Evolutionary conservation across 2,113 vertebrate genomes (phyloP).

Genomic region (Sinocyclocheilus anshuiensis): DNA sequence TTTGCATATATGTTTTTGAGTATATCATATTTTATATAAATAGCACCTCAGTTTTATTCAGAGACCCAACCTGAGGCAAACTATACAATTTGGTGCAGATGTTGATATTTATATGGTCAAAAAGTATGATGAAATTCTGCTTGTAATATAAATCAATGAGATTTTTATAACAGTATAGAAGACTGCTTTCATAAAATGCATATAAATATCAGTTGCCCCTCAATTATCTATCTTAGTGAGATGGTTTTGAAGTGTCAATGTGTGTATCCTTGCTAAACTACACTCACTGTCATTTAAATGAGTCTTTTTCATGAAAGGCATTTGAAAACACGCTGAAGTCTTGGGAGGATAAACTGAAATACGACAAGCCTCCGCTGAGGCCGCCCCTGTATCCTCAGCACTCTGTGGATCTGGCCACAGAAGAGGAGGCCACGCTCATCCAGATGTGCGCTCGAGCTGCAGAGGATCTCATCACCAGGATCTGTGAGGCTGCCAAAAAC

Average conservation of each 20-base stretch:
- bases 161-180: no score
- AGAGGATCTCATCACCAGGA: conserved; percentile 96
- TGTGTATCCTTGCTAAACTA: neutral
- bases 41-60: conserved; percentile 72
- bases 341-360: conserved; percentile 98
- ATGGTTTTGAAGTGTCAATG: no score
- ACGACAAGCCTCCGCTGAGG: conserved; percentile 85
- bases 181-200: no score
- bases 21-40: no score
- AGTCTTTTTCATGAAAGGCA: conserved; percentile 74
- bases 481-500: conserved; percentile 93
- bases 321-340: conserved; percentile 97
- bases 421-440: conserved; percentile 86
- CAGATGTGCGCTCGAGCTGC: conserved; percentile 90
- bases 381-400: conserved; percentile 90
- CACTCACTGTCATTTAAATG: neutral
- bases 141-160: no score
- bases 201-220: no score
- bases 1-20: no score
- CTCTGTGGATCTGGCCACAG: conserved; percentile 87
- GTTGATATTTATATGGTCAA: no score
- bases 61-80: no score
- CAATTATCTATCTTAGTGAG: conserved; percentile 37
- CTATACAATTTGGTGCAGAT: no score
- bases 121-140: no score